Conservation (phyloP, 2,113 vertebrate genomes). For the Varanus komodoensis region DNA sequence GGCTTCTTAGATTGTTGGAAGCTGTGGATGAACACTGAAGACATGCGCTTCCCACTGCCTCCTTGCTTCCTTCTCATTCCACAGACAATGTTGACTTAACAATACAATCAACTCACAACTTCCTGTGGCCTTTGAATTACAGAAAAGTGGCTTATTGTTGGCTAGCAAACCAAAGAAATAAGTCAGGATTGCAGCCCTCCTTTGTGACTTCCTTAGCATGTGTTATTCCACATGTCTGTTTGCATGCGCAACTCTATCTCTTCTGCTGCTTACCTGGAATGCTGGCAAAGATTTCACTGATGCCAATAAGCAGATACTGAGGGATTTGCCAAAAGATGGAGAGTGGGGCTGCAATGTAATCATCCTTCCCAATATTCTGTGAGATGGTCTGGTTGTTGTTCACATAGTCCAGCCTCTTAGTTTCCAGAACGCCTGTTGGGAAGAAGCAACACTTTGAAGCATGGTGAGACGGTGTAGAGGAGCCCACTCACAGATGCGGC, state of each 20-base stretch:
- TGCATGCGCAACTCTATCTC: neutral
- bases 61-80: neutral
- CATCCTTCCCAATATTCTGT: slow-evolving; percentile 55
- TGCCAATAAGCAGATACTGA: slow-evolving; percentile 72
- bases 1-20: neutral
- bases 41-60: neutral
- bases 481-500: neutral
- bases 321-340: slow-evolving; percentile 75
- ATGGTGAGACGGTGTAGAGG: neutral
- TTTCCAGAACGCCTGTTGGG: slow-evolving; percentile 67
- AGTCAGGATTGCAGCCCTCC: neutral
- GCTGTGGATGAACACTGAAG: neutral
- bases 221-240: neutral
- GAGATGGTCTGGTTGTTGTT: slow-evolving; percentile 37
- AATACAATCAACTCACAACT: neutral
- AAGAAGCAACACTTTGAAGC: neutral
- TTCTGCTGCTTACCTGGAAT: slow-evolving; percentile 62
- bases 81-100: neutral
- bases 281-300: slow-evolving; percentile 74
- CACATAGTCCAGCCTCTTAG: slow-evolving; percentile 56
- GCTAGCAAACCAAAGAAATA: neutral
- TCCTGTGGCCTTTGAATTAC: neutral
- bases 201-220: neutral
- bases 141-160: neutral
- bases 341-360: slow-evolving; percentile 48